Evolutionary conservation across 2,797 vertebrate genomes (phyloP).

Genomic region (Sarcophilus harrisii): DNA sequence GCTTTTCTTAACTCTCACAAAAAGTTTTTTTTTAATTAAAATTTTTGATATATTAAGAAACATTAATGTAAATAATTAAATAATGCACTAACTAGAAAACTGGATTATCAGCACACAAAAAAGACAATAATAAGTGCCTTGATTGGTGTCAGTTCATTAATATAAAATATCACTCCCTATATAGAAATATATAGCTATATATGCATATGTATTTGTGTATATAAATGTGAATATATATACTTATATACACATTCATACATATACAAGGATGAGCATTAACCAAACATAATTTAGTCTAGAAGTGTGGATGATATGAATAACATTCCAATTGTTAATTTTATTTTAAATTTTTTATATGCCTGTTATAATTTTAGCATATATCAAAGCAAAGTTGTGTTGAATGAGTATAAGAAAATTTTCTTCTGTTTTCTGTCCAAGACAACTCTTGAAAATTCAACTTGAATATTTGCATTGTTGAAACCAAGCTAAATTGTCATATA

Average conservation of each 20-base stretch:
- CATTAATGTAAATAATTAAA: conserved; percentile 26
- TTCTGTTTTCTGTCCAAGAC: conserved; percentile 44
- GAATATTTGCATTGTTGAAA: conserved; percentile 10
- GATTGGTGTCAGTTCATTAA: conserved; percentile 30
- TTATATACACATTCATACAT: no score
- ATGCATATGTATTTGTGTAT: neutral
- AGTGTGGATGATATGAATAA: neutral
- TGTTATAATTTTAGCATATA: neutral
- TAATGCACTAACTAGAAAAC: conserved; percentile 42
- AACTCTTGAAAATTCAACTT: conserved; percentile 47
- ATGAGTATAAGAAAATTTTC: conserved; percentile 28
- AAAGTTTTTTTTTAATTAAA: neutral
- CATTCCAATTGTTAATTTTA: neutral
- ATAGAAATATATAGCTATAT: neutral
- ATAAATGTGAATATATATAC: no score
- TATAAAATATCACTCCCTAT: neutral
- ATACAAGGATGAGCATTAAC: neutral
- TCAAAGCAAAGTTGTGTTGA: neutral
- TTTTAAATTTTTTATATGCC: neutral
- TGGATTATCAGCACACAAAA: conserved; percentile 22
- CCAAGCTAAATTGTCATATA: conserved; percentile 14
- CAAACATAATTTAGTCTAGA: neutral
- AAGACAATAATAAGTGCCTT: conserved; percentile 27
- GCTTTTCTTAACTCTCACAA: neutral
- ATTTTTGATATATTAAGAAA: conserved; percentile 44